Conservation (phyloP, 35 echinoderm and acorn worm genomes). For the Lytechinus pictus region DNA sequence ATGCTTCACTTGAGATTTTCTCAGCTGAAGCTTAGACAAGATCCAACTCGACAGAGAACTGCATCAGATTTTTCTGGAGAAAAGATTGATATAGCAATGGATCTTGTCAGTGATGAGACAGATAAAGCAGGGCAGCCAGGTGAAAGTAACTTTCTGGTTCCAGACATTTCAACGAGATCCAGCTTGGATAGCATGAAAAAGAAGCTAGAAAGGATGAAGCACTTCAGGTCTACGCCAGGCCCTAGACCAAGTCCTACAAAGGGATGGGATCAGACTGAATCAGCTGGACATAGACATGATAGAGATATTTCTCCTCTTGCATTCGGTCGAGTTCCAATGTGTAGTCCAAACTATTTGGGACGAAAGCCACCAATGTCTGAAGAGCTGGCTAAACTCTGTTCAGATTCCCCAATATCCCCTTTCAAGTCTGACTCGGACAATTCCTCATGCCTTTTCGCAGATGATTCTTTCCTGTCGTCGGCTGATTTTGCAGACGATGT, state of each 20-base stretch:
- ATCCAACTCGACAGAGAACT: neutral
- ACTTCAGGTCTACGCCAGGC: neutral
- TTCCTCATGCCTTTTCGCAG: neutral
- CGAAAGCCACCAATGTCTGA: neutral
- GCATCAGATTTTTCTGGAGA: neutral
- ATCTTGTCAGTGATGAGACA: neutral
- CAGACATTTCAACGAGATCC: neutral
- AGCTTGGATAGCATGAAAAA: neutral
- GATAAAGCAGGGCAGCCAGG: neutral
- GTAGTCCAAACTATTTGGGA: neutral
- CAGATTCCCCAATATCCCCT: neutral
- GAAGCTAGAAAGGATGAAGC: slow-evolving; percentile 10
- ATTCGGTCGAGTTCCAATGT: neutral
- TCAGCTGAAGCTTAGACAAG: neutral
- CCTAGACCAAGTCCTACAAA: neutral
- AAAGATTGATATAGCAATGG: neutral
- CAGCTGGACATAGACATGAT: neutral
- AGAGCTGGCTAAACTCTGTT: slow-evolving; percentile 21
- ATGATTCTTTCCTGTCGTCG: slow-evolving; percentile 20
- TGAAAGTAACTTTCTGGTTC: neutral
- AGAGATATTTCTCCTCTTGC: neutral
- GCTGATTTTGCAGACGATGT: neutral
- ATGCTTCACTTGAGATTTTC: neutral
- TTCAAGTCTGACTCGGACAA: slow-evolving; percentile 27
- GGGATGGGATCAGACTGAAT: neutral